These are phyloP conservation scores for Mythimna pallens DNA, from an alignment of 2,888 invertebrate species.

Conservation along the genomic window DNA sequence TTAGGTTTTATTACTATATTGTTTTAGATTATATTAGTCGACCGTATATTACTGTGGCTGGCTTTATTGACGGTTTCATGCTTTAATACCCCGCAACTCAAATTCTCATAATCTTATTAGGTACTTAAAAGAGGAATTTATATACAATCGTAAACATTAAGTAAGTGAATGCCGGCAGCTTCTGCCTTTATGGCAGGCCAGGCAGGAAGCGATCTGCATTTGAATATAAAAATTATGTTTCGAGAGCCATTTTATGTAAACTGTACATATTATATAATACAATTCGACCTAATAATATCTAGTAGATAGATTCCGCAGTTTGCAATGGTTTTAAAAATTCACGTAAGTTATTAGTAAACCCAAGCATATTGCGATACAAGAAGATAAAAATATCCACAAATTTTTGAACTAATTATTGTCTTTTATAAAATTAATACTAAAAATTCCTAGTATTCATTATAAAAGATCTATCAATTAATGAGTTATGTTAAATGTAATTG, in stretches of 20 bases:
- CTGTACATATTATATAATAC: neutral
- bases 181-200: slow-evolving; percentile 59
- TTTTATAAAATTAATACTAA: no score
- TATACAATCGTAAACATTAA: slow-evolving; percentile 51
- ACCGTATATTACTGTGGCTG: slow-evolving; percentile 13
- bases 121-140: slow-evolving; percentile 38
- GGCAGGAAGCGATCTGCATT: slow-evolving; percentile 59
- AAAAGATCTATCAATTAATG: no score
- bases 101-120: slow-evolving; percentile 32
- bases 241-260: slow-evolving; percentile 13
- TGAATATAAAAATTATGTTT: slow-evolving; percentile 57
- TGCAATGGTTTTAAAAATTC: no score
- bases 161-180: slow-evolving; percentile 40
- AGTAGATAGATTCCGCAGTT: neutral
- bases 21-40: neutral
- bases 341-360: no score
- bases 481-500: neutral
- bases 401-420: no score
- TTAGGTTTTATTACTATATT: slow-evolving; percentile 13
- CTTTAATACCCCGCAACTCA: slow-evolving; percentile 31
- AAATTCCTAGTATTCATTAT: no score
- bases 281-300: neutral
- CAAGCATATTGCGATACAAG: no score
- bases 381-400: no score
- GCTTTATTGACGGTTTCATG: slow-evolving; percentile 18